Base-by-base conservation (phyloP, 2,113 vertebrate species). In the Notothenia coriiceps region DNA sequence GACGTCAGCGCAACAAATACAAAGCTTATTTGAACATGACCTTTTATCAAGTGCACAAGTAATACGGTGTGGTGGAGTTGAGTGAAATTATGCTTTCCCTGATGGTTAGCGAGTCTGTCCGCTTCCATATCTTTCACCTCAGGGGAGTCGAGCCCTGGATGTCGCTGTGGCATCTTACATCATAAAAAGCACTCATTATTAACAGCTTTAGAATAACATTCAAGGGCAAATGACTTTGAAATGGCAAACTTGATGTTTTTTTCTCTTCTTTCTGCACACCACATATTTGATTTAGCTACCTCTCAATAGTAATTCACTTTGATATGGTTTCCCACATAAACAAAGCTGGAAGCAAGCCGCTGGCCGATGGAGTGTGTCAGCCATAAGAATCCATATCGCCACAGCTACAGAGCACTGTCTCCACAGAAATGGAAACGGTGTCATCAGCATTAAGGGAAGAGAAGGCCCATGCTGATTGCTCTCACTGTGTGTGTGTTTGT, bases 321-420 rank as follows among this genome's bases (percentile, higher is more conserved):
- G 87, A 93, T 94, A 88, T 94, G 91, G 82, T 90, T 92, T 81
- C 86, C 90, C 90, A 91, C 92, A 92, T 91, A 93, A 92, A 86
- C 91, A 92, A 88, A 89, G 84, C 92, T 93, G 80, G 88, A 79
- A 94, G 92, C 92, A 86, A 86, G 89, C 61, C 12, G 75, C 83
- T 86, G 92, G 86, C 86, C 87, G 80, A 87, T 92, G 89, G 83
- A 93, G 89, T 93, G 90, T 92, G 91, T 91, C 90, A 59, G 81
- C 90, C 89, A 84, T 91, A 83, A 89, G 89, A 88, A 83, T 90
- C 87, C 82, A 89, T 92, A 91, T 92, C 61, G 20, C 86, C 77
- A 73, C 84, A 79, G 84, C 89, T 70, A 79, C 85, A 78, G 88
- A 93, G 84, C 84, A 54, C 64, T 79, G 81, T 86, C 84, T 88